Percentiles rank a stretch among this genome's conserved stretches.
Conservation (phyloP, 2,888 invertebrate genomes). For the Oscheius myriophilus region DNA sequence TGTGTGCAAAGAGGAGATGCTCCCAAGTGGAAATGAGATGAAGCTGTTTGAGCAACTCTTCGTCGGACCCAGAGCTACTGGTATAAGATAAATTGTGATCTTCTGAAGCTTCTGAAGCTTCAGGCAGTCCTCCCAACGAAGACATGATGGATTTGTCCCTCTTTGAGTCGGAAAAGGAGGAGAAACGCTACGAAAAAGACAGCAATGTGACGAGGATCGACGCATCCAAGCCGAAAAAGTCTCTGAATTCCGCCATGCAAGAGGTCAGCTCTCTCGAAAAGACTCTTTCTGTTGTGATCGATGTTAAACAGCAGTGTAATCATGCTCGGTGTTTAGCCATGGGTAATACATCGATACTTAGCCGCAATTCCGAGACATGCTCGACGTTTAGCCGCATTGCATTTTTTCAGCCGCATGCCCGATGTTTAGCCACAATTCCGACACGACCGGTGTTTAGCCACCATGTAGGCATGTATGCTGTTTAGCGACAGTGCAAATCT, state of each 20-base stretch:
- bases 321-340: too few species aligned
- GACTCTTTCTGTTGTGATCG: too few species aligned
- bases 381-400: too few species aligned
- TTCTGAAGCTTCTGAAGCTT: background rate
- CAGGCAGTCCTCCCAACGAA: slow-evolving; percentile 23
- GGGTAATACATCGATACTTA: too few species aligned
- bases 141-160: slow-evolving; percentile 41
- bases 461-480: too few species aligned
- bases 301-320: too few species aligned
- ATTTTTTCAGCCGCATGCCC: too few species aligned
- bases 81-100: background rate
- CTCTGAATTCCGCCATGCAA: slow-evolving; percentile 42
- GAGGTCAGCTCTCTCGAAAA: slow-evolving; percentile 42
- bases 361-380: too few species aligned
- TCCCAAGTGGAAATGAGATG: slow-evolving; percentile 52
- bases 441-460: too few species aligned
- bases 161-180: slow-evolving; percentile 55
- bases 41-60: slow-evolving; percentile 52
- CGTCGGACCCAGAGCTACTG: slow-evolving; percentile 24
- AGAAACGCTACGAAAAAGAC: slow-evolving; percentile 45
- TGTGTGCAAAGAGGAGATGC: slow-evolving; percentile 15
- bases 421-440: too few species aligned
- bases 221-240: slow-evolving; percentile 48
- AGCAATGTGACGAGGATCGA: slow-evolving; percentile 42
- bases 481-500: too few species aligned